Evolutionary conservation across 2,888 invertebrate species (phyloP).

Genomic region (Drosophila gaucha): DNA sequence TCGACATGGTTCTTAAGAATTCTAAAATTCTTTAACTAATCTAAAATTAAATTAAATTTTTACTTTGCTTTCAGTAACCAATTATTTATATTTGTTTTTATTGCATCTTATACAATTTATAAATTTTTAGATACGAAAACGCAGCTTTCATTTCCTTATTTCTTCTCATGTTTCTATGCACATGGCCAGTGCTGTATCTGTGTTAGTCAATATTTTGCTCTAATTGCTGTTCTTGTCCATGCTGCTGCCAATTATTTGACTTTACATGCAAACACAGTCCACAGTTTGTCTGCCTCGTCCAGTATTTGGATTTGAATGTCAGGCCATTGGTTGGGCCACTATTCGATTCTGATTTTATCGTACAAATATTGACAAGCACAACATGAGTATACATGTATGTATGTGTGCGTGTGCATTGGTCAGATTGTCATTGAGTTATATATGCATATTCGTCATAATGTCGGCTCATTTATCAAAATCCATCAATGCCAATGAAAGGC

Average conservation of each 20-base stretch:
- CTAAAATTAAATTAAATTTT: no score
- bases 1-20: no score
- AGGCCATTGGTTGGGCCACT: constrained; percentile 51
- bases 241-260: constrained; percentile 61
- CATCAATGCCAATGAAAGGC: constrained; percentile 56
- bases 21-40: no score
- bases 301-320: constrained; percentile 36
- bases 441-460: constrained; percentile 60
- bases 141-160: neutral
- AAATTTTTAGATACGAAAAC: neutral
- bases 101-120: no score
- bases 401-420: constrained; percentile 24
- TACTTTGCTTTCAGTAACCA: no score
- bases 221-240: constrained; percentile 59
- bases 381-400: neutral
- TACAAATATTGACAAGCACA: constrained; percentile 48
- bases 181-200: constrained; percentile 19
- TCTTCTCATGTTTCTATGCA: neutral
- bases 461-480: constrained; percentile 64
- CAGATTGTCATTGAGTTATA: constrained; percentile 41
- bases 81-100: no score
- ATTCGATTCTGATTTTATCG: constrained; percentile 64
- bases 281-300: neutral
- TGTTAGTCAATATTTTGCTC: constrained; percentile 26
- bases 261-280: constrained; percentile 26